A percentile compares a stretch with the other conserved stretches of the same genome.
phyloP scores from a whole-genome alignment of 2,888 invertebrate genomes.

The Trimorus sp. region DNA sequence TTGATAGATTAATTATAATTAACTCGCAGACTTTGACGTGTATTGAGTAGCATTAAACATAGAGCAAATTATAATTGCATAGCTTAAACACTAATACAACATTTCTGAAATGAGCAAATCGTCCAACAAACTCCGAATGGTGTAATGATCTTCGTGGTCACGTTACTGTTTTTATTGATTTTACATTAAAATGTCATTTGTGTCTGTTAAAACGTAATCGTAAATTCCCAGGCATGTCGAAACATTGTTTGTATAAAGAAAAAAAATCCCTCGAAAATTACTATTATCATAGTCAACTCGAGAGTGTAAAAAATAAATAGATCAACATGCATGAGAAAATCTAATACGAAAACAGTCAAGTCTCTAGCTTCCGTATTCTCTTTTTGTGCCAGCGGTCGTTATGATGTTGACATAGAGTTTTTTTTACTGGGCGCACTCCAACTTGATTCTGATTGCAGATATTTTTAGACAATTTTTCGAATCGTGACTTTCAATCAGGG shows the following conservation, averaged over 20 bases:
- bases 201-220: constrained; percentile 19
- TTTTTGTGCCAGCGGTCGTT: constrained; percentile 49
- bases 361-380: constrained; percentile 43
- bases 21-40: constrained; percentile 25
- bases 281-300: constrained; percentile 47
- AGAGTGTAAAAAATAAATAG: constrained; percentile 47
- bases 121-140: too few relatives aligned
- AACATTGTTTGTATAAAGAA: constrained; percentile 15
- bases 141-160: not conserved
- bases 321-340: constrained; percentile 48
- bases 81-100: not conserved
- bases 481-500: constrained; percentile 41
- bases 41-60: constrained; percentile 12
- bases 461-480: constrained; percentile 42
- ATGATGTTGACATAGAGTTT: constrained; percentile 51
- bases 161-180: constrained; percentile 16
- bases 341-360: constrained; percentile 47
- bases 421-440: constrained; percentile 41
- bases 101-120: too few relatives aligned
- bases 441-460: constrained; percentile 44
- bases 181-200: constrained; percentile 18
- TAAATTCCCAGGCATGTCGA: constrained; percentile 16
- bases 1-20: constrained; percentile 43
- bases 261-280: constrained; percentile 43
- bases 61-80: constrained; percentile 14